Evolutionary conservation across 1,140 invertebrate species (phyloP).

Genomic region (Brachionus sp.): DNA sequence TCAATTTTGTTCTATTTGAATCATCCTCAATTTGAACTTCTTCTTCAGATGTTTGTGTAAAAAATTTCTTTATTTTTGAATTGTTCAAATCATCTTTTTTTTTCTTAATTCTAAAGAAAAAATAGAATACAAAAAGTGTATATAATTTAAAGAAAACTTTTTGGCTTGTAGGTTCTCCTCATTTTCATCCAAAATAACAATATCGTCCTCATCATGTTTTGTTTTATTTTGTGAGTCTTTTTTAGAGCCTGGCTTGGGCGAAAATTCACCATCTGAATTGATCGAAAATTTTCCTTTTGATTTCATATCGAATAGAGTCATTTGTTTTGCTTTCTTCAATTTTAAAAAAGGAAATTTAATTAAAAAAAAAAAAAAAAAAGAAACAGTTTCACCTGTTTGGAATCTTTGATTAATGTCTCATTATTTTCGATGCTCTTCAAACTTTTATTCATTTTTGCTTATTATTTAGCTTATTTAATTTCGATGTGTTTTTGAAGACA

Average conservation of each 20-base stretch:
- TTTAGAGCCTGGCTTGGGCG: background rate
- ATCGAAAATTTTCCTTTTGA: conserved; percentile 29
- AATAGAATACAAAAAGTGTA: background rate
- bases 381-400: too few relatives aligned
- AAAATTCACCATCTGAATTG: background rate
- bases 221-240: background rate
- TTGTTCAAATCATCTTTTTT: background rate
- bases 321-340: background rate
- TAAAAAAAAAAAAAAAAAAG: too few relatives aligned
- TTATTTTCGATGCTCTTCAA: conserved; percentile 11
- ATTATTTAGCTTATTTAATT: background rate
- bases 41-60: background rate
- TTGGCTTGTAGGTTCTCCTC: background rate
- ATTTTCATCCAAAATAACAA: background rate
- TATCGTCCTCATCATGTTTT: background rate
- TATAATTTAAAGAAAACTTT: background rate
- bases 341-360: background rate
- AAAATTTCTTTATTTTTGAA: background rate
- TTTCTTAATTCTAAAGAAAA: background rate
- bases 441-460: background rate
- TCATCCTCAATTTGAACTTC: background rate
- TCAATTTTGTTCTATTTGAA: background rate
- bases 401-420: background rate
- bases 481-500: background rate
- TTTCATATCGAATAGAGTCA: conserved; percentile 18